Percentiles rank a stretch among this genome's conserved stretches.
These are phyloP conservation scores for Mythimna loreyi DNA, from an alignment of 2,888 invertebrate genomes.

Conservation along the genomic window DNA sequence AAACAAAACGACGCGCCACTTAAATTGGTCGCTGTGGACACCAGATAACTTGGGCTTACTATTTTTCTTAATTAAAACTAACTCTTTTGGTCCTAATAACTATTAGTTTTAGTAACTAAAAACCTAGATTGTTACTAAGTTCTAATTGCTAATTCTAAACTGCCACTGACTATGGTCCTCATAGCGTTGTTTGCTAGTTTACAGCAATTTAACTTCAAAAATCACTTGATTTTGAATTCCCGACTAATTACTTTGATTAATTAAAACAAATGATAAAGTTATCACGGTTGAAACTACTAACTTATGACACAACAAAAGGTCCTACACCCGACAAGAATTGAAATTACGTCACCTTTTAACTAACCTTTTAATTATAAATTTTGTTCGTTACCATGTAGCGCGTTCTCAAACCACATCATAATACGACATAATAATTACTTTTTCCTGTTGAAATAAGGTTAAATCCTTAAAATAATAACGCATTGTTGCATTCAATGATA, in stretches of 20 bases:
- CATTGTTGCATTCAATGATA: no score
- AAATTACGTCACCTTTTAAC: conserved; percentile 24
- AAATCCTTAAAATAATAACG: no score
- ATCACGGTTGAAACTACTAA: conserved; percentile 2
- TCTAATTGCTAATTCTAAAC: conserved; percentile 27
- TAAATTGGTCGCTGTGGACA: conserved; percentile 1
- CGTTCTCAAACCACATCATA: background rate
- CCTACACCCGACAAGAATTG: background rate
- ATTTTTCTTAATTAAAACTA: conserved; percentile 6
- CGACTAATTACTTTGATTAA: background rate
- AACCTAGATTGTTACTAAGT: background rate
- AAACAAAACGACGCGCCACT: conserved; percentile 17
- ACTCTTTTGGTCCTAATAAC: background rate
- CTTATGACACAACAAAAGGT: background rate
- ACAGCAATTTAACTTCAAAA: conserved; percentile 17
- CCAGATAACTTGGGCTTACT: background rate
- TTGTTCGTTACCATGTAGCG: background rate
- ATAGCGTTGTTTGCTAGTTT: conserved; percentile 43
- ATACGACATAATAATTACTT: background rate
- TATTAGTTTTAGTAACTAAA: background rate
- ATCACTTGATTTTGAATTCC: background rate
- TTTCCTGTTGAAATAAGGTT: conserved; percentile 34
- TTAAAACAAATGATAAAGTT: conserved; percentile 8
- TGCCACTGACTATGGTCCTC: conserved; percentile 43
- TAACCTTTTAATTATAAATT: conserved; percentile 18